A percentile compares a stretch with the other conserved stretches of the same genome.
phyloP scores from a whole-genome alignment of 2,797 vertebrate species.

The Urosaurus nigricauda region DNA sequence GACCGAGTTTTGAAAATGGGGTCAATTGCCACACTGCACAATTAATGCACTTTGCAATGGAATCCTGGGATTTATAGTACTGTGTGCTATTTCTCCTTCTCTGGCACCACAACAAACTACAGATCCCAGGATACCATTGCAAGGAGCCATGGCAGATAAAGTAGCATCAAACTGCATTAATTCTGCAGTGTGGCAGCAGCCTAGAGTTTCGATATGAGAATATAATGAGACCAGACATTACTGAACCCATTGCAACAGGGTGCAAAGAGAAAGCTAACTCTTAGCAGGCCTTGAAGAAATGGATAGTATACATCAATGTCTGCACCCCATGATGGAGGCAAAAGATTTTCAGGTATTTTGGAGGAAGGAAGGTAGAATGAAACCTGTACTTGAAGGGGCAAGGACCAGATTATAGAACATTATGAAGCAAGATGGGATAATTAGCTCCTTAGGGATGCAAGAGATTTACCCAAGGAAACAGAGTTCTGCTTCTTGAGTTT shows the following conservation, averaged over 20 bases:
- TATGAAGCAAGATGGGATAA: conserved; percentile 67
- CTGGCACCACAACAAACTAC: too few species aligned
- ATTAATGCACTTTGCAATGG: too few species aligned
- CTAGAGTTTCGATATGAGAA: neutral
- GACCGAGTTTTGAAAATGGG: neutral
- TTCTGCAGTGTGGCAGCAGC: too few species aligned
- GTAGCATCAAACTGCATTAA: too few species aligned
- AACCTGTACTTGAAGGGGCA: conserved; percentile 42
- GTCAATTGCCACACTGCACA: too few species aligned
- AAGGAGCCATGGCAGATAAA: too few species aligned
- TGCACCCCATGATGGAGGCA: conserved; percentile 15
- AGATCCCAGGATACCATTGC: too few species aligned
- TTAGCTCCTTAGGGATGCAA: conserved; percentile 53
- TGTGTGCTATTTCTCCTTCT: too few species aligned
- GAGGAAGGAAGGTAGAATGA: neutral
- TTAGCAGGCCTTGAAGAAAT: neutral
- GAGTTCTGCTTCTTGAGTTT: conserved; percentile 63
- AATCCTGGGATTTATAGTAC: too few species aligned
- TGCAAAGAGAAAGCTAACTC: neutral
- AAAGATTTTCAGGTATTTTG: conserved; percentile 20
- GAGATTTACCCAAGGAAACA: conserved; percentile 57
- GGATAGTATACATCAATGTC: conserved; percentile 4
- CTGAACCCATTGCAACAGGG: neutral
- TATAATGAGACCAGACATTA: neutral
- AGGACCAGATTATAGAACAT: conserved; percentile 55